Conservation (phyloP, 1,140 invertebrate species). For the Bradysia coprophila region DNA sequence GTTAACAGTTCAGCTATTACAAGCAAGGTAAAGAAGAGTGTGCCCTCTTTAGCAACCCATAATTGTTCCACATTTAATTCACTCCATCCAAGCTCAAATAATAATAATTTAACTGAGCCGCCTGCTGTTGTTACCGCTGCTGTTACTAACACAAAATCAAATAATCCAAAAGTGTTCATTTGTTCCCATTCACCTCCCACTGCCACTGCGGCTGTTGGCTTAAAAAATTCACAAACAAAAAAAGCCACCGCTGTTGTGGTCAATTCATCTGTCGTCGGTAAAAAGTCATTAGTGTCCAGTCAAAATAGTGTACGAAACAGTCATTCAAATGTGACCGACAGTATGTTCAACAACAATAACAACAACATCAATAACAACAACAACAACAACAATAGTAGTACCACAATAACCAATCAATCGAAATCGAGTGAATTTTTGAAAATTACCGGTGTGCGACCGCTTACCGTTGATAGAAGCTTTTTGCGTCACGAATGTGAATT, state of each 20-base stretch:
- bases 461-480: conserved; percentile 16
- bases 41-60: not conserved
- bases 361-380: not conserved
- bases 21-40: not conserved
- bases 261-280: not conserved
- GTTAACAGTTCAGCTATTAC: not conserved
- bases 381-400: not conserved
- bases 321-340: not conserved
- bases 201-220: not conserved
- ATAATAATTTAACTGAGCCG: not conserved
- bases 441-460: conserved; percentile 2
- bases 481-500: conserved; percentile 20
- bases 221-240: not conserved
- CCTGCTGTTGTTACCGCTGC: not conserved
- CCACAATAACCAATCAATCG: not conserved
- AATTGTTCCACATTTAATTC: not conserved
- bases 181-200: too few relatives aligned
- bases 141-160: not conserved
- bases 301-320: not conserved
- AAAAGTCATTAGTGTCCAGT: not conserved
- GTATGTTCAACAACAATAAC: not conserved
- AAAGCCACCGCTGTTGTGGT: not conserved
- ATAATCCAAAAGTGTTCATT: not conserved
- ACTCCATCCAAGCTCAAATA: not conserved
- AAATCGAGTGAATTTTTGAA: not conserved